phyloP scores from a whole-genome alignment of 2,797 vertebrate genomes.

The Halcyon chelicuti region DNA sequence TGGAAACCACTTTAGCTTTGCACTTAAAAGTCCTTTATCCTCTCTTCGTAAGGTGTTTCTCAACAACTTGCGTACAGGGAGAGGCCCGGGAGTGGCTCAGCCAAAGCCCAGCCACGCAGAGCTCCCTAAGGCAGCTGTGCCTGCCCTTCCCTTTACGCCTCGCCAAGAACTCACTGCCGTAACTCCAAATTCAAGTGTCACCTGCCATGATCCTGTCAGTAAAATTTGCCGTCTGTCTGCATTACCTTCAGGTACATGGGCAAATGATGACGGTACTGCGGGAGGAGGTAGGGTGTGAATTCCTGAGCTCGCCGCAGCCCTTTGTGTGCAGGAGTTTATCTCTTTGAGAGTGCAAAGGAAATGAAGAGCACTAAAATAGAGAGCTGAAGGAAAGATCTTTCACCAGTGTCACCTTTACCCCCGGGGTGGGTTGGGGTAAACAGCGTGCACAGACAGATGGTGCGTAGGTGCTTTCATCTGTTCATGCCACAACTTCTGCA shows the following conservation, averaged over 20 bases:
- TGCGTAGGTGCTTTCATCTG: neutral
- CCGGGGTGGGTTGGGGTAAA: neutral
- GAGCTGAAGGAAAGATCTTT: neutral
- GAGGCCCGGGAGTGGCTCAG: neutral
- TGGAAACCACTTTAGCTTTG: neutral
- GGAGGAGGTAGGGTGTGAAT: neutral
- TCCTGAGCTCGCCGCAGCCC: neutral
- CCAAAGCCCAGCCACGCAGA: neutral
- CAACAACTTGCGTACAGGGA: accelerated
- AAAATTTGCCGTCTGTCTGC: neutral
- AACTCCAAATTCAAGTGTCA: neutral
- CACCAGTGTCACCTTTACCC: neutral
- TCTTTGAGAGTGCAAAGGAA: neutral
- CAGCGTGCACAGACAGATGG: too few species aligned
- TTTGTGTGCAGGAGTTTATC: neutral
- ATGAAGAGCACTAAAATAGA: neutral
- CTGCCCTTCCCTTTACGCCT: neutral
- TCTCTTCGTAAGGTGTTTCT: neutral
- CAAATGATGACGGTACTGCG: neutral
- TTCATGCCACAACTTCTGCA: neutral
- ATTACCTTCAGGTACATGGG: neutral
- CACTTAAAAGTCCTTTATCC: neutral
- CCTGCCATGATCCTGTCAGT: neutral
- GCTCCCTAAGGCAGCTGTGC: neutral
- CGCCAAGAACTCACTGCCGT: neutral